These are phyloP conservation scores for Ascidia mentula DNA, from an alignment of 23 tunicate genomes.

Conservation along the genomic window DNA sequence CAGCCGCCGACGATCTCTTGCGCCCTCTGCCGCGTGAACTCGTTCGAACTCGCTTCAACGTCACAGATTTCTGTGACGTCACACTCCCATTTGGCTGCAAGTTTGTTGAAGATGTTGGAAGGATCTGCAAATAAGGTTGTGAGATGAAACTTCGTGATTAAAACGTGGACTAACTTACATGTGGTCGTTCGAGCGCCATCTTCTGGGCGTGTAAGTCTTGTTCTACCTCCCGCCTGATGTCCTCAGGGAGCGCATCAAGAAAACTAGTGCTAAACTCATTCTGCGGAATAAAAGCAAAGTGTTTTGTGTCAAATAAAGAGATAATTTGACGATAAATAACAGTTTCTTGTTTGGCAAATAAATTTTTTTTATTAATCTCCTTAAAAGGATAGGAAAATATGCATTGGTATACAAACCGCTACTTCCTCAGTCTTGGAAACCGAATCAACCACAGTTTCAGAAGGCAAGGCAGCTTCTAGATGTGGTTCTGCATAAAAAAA, in stretches of 20 bases:
- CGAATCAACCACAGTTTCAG: no score
- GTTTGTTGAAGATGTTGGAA: background rate
- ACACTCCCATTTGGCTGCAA: background rate
- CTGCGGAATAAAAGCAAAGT: background rate
- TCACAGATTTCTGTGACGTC: background rate
- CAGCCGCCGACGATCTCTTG: background rate
- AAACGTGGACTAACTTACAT: background rate
- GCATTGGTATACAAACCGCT: no score
- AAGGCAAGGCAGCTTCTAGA: no score
- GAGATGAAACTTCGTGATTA: background rate
- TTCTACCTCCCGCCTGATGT: constrained; percentile 54
- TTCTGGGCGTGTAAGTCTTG: constrained; percentile 43
- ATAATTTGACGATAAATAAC: background rate
- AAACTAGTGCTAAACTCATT: constrained; percentile 44
- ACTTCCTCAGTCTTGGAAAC: no score
- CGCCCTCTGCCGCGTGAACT: background rate
- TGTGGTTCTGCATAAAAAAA: no score
- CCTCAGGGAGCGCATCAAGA: constrained; percentile 67
- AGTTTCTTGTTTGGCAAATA: background rate
- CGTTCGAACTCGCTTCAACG: background rate
- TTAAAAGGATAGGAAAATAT: no score
- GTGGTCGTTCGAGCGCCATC: constrained; percentile 21
- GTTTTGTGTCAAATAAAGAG: background rate
- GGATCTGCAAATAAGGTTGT: background rate
- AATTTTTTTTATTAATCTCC: no score